These are phyloP conservation scores for Pseudopleuronectes americanus DNA, from an alignment of 2,797 vertebrate genomes.

Conservation along the genomic window DNA sequence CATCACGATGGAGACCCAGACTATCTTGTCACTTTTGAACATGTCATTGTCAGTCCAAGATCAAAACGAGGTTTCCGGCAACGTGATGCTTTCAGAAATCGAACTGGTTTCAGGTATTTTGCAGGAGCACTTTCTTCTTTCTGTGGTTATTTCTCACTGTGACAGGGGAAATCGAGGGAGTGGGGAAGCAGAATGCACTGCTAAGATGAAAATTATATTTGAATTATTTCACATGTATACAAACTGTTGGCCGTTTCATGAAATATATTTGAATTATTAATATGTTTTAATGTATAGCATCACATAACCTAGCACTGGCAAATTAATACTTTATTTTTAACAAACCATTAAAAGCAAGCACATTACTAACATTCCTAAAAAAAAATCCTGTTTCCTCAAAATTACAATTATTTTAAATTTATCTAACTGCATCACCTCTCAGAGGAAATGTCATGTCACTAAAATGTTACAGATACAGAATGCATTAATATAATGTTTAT, in stretches of 20 bases:
- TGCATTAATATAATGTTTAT: too few relatives aligned
- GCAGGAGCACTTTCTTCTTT: not conserved
- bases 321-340: not conserved
- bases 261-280: too few relatives aligned
- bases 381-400: too few relatives aligned
- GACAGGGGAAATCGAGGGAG: not conserved
- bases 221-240: not conserved
- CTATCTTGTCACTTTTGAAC: slow-evolving; percentile 24
- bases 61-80: too few relatives aligned
- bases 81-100: accelerated
- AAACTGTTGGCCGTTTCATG: not conserved
- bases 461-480: too few relatives aligned
- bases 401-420: too few relatives aligned
- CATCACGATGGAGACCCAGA: slow-evolving; percentile 12
- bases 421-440: too few relatives aligned
- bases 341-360: too few relatives aligned
- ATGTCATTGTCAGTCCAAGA: accelerated
- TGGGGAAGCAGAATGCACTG: not conserved
- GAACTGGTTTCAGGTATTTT: slow-evolving; percentile 58
- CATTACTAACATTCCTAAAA: too few relatives aligned
- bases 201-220: not conserved
- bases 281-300: too few relatives aligned
- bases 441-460: too few relatives aligned
- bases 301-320: not conserved
- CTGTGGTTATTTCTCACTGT: not conserved